Evolutionary conservation across 2,888 invertebrate genomes (phyloP).

Genomic region (Blera fallax): DNA sequence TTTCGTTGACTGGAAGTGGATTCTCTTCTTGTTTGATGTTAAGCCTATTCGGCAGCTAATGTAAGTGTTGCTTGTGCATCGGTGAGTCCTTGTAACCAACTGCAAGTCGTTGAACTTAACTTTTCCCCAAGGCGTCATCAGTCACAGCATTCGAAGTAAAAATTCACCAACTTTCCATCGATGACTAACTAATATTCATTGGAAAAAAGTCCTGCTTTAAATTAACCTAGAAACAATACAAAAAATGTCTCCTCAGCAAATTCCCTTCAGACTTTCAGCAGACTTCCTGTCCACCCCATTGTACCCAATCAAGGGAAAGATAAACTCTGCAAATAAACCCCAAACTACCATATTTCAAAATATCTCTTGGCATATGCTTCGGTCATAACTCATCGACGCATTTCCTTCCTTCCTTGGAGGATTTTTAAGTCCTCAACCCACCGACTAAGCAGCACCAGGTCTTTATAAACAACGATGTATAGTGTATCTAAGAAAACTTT

Average conservation of each 20-base stretch:
- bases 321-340: slow-evolving; percentile 45
- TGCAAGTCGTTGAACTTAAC: too few species aligned
- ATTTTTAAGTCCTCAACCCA: slow-evolving; percentile 21
- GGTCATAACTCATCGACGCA: slow-evolving; percentile 60
- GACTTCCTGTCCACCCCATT: slow-evolving; percentile 13
- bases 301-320: slow-evolving; percentile 28
- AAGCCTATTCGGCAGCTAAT: too few species aligned
- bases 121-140: too few species aligned
- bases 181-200: not conserved
- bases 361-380: slow-evolving; percentile 56
- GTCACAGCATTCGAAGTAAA: too few species aligned
- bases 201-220: not conserved
- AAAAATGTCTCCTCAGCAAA: too few species aligned
- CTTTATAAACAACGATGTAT: slow-evolving; percentile 18
- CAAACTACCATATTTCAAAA: slow-evolving; percentile 59
- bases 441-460: not conserved
- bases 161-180: too few species aligned
- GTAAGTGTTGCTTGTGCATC: too few species aligned
- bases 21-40: too few species aligned
- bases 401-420: slow-evolving; percentile 7
- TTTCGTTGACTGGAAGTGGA: too few species aligned
- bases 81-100: too few species aligned
- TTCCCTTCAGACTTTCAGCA: slow-evolving; percentile 6
- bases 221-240: not conserved
- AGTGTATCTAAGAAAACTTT: slow-evolving; percentile 31